Evolutionary conservation across 2,113 vertebrate genomes (phyloP), one percentile per base, ranked within the genome.

Genomic region (Hippocampus zosterae): DNA sequence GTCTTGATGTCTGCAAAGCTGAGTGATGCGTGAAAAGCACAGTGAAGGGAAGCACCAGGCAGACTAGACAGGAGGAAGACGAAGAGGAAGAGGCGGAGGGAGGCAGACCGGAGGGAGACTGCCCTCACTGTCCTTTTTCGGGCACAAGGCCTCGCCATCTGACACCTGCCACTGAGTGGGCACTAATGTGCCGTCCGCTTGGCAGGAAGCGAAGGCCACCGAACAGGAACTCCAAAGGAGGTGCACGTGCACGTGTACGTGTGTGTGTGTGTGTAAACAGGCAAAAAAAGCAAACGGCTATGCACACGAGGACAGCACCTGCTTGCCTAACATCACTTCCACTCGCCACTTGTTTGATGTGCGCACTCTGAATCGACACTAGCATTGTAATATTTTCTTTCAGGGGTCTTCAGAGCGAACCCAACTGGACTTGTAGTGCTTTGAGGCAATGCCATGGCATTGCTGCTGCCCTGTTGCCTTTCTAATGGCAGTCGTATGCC

Each of bases 81-180:
- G 67, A 67, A 42, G 67, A 69, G 72, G 40, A 59, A 65, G n/a
- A 60, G 21, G 63, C 67, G 71, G 71, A 44, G 37, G 37, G 50
- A 69, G 19, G 65, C 41, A 65, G 42, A 65, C 64, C 64, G 72
- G 71, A 62, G 67, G 61, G 55, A 89, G 84, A 91, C 82, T 83
- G 65, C 80, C 71, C 86, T 81, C 70, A 86, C 79, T 91, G 84
- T 91, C 78, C 86, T 86, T 83, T 84, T 83, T 81, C 50, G 80
- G 88, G 83, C 90, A 87, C 79, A 80, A 83, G 85, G 85, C 85
- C 90, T 81, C 76, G 87, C 89, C 87, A 89, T 92, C 87, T 91
- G 88, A 89, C 87, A 90, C 89, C 90, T 91, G 90, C 90, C 87
- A 88, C 87, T 80, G 88, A 87, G 82, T 81, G 87, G 88, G 86